phyloP scores from a whole-genome alignment of 2,888 invertebrate species.

The Callyntrura guangdongensis region DNA sequence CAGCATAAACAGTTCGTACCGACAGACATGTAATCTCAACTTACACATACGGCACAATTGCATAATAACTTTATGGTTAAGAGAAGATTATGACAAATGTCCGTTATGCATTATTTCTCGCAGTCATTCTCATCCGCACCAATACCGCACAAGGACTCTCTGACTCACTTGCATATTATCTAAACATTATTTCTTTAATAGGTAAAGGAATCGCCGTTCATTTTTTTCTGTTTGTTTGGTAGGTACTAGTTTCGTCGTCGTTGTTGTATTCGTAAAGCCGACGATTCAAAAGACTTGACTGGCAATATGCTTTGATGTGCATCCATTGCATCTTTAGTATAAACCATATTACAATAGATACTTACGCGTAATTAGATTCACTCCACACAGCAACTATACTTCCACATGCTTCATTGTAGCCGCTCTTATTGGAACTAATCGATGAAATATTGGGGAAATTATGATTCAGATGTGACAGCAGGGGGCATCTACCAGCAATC shows the following conservation, averaged over 20 bases:
- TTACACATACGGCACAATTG: not conserved
- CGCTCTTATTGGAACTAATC: constrained; percentile 84
- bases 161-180: constrained; percentile 8
- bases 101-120: constrained; percentile 44
- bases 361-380: not conserved
- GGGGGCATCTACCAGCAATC: constrained; percentile 76
- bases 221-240: not conserved
- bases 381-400: constrained; percentile 35
- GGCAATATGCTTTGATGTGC: no score
- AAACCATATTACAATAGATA: not conserved
- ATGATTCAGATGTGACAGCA: constrained; percentile 83
- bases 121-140: no score
- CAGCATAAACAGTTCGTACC: not conserved
- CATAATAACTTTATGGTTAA: constrained; percentile 31
- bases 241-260: not conserved
- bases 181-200: constrained; percentile 6
- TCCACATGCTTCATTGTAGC: constrained; percentile 68
- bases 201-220: constrained; percentile 16
- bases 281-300: not conserved
- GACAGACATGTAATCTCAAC: no score
- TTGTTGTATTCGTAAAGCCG: not conserved
- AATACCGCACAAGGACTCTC: not conserved
- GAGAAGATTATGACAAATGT: constrained; percentile 72
- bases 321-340: no score
- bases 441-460: constrained; percentile 85